phyloP scores from a whole-genome alignment of 2,797 vertebrate species.

The Astyanax mexicanus region DNA sequence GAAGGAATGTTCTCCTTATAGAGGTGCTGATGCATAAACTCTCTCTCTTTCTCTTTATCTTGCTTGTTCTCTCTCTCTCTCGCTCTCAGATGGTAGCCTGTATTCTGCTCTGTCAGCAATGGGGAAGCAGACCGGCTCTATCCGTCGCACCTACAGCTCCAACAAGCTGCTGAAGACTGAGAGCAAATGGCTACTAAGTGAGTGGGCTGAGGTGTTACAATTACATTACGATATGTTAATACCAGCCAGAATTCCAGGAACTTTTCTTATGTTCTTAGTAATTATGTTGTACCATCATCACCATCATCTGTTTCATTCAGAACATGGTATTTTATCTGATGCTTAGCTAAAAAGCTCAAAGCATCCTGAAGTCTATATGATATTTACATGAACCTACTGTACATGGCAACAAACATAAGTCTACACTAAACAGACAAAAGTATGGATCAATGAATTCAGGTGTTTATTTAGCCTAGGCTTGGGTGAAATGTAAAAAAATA shows the following conservation, averaged over 20 bases:
- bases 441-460: too few species aligned
- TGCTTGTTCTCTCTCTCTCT: not conserved
- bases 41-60: slow-evolving; percentile 18
- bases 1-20: slow-evolving; percentile 6
- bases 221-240: too few species aligned
- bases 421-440: too few species aligned
- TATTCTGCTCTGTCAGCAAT: slow-evolving; percentile 83
- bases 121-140: slow-evolving; percentile 72
- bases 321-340: not conserved
- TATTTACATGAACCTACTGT: too few species aligned
- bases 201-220: slow-evolving; percentile 65
- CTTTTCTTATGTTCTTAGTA: not conserved
- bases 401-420: too few species aligned
- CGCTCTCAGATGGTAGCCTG: slow-evolving; percentile 77
- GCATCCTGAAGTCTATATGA: too few species aligned
- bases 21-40: slow-evolving; percentile 18
- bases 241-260: too few species aligned
- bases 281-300: too few species aligned
- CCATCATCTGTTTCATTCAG: not conserved
- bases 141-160: slow-evolving; percentile 80
- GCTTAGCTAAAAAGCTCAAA: too few species aligned
- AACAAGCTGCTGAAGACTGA: slow-evolving; percentile 83
- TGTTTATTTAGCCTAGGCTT: too few species aligned
- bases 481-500: too few species aligned
- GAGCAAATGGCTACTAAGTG: slow-evolving; percentile 83